Conservation (phyloP, 2,113 vertebrate genomes). For the Nothoprocta pentlandii region DNA sequence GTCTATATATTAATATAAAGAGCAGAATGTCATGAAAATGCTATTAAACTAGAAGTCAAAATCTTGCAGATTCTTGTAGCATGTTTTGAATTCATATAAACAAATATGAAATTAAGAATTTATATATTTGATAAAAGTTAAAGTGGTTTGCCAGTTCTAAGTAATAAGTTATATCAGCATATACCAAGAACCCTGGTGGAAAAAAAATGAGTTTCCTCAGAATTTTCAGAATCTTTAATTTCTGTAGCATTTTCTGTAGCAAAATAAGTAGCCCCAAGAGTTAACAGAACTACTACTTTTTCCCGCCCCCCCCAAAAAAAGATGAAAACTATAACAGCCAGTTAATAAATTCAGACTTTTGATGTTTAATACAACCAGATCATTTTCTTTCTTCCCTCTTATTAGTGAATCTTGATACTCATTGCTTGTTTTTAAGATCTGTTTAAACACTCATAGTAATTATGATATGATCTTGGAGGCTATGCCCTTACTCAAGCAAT, state of each 20-base stretch:
- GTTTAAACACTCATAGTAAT: neutral
- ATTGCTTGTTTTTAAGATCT: neutral
- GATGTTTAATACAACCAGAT: neutral
- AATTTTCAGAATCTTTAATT: neutral
- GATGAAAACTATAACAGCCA: neutral
- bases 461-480: neutral
- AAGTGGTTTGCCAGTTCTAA: neutral
- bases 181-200: neutral
- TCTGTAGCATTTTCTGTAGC: neutral
- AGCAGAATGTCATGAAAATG: neutral
- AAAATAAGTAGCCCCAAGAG: neutral
- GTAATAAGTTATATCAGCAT: neutral
- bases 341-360: neutral
- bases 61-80: neutral
- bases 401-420: neutral
- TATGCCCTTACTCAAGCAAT: neutral
- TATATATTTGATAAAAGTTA: neutral
- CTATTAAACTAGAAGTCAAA: neutral
- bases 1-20: neutral
- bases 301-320: accelerated
- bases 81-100: neutral
- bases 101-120: neutral
- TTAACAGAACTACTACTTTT: neutral
- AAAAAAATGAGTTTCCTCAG: neutral
- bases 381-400: neutral